Base-by-base conservation (phyloP, 92 coral and sea anemone species). In the Parazoanthus atlanticus region DNA sequence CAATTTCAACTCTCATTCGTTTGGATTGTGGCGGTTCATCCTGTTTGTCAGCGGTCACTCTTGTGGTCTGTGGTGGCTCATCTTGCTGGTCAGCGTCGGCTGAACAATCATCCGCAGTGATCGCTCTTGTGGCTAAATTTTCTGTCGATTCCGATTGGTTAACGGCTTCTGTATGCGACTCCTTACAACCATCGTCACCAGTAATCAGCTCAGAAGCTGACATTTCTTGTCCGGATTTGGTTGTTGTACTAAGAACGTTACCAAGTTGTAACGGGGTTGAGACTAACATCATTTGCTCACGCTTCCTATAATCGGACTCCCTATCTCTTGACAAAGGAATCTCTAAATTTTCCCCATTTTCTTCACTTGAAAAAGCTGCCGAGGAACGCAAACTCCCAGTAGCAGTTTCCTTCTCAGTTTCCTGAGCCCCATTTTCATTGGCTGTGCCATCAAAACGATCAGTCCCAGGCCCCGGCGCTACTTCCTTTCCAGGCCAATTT, bases 391-490 rank as follows among this genome's bases (percentile, higher is more conserved):
- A 82, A 16, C 10, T 66, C 25, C 26, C 67, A 6, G 77, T 30
- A 70, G 49, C 36, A 30, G 29, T 70, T 69, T 83, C 36, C n/a
- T n/a, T n/a, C 65, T 83, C 86, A 67, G n/a, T 69, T 43, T 46
- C 21, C 29, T 70, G 65, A 84, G 65, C 23, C 26, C 40, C 15
- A 0, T 75, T 84, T 28, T 70, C 77, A 29, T 36, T 67, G 15
- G 11, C 64, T 26, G n/a, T 29, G 65, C 0, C 82, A 28, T 13
- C 31, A 9, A 78, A 56, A 54, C 78, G 41, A 43, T 67, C 76
- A 11, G 64, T n/a, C 8, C 30, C 19, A 84, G 26, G 78, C 8
- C 28, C 38, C 8, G 34, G 56, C 23, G 3, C 29, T n/a, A 17
- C 82, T 11, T 77, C 17, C 11, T 36, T 40, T 25, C 26, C 23